These are phyloP conservation scores for Sisyra terminalis DNA, from an alignment of 2,888 invertebrate genomes.

Conservation along the genomic window DNA sequence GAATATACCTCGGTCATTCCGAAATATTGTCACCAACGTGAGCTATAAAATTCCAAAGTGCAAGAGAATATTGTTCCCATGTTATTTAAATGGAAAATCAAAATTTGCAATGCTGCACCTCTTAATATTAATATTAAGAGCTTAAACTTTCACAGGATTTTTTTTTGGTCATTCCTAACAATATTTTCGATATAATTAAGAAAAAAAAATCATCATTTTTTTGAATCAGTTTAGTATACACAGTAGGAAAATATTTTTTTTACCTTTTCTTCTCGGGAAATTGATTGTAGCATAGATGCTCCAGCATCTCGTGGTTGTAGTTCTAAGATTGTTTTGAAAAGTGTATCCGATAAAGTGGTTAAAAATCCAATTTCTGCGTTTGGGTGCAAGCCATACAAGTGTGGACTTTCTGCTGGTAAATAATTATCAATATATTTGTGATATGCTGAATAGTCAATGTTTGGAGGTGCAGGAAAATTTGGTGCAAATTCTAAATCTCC, in stretches of 20 bases:
- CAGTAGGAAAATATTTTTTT: conserved; percentile 13
- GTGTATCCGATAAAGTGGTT: conserved; percentile 66
- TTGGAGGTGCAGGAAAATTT: conserved; percentile 76
- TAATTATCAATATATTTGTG: conserved; percentile 76
- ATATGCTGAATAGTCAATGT: conserved; percentile 73
- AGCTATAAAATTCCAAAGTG: no score
- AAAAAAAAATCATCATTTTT: no score
- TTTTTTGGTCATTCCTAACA: no score
- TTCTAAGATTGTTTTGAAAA: conserved; percentile 75
- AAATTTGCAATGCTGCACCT: no score
- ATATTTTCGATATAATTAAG: no score
- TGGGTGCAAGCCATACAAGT: conserved; percentile 81
- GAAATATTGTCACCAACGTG: no score
- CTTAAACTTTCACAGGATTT: no score
- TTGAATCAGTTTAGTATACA: no score
- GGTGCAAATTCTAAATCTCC: conserved; percentile 69
- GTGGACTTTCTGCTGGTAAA: conserved; percentile 76
- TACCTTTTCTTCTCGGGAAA: conserved; percentile 70
- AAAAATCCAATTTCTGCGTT: conserved; percentile 92
- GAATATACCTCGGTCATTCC: no score
- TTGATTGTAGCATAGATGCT: conserved; percentile 42
- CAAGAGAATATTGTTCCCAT: no score
- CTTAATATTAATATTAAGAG: no score
- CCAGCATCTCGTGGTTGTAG: conserved; percentile 77
- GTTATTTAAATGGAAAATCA: no score